Conservation (phyloP, 2,888 invertebrate species). For the Caenorhabditis afra region DNA sequence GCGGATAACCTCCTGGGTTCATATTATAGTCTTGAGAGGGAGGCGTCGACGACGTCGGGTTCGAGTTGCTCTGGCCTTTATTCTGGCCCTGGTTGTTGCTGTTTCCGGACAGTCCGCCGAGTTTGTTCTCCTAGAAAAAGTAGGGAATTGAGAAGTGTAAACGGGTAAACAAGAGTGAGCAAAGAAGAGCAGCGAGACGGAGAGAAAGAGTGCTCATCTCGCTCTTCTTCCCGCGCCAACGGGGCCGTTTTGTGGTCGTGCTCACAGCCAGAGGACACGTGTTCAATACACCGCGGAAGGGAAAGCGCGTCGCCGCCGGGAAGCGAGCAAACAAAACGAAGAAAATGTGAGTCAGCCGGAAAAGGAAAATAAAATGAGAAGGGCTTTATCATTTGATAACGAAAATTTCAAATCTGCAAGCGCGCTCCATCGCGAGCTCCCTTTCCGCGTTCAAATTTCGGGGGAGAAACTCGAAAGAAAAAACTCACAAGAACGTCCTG, state of each 20-base stretch:
- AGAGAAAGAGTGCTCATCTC: neutral
- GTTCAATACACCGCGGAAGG: constrained; percentile 14
- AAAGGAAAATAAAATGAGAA: too few species aligned
- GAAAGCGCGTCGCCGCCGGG: neutral
- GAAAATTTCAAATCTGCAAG: too few species aligned
- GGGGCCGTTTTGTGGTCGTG: too few species aligned
- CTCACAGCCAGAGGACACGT: constrained; percentile 25
- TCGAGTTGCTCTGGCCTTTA: constrained; percentile 18
- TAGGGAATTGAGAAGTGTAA: neutral
- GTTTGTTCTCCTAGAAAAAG: constrained; percentile 49
- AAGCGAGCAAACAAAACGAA: too few species aligned
- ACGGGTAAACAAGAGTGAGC: neutral
- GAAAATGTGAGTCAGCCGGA: too few species aligned
- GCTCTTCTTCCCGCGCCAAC: too few species aligned
- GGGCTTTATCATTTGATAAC: too few species aligned
- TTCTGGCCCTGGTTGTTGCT: constrained; percentile 23
- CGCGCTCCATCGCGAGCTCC: too few species aligned
- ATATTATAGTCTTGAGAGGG: constrained; percentile 38
- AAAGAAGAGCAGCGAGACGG: neutral
- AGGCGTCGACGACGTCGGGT: constrained; percentile 8
- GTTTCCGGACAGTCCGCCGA: constrained; percentile 44
- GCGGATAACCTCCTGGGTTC: constrained; percentile 53
- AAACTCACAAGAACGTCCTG: constrained; percentile 64
- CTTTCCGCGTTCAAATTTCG: neutral
- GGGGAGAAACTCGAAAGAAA: too few species aligned